Conservation (phyloP, 1,140 invertebrate species). For the Aphelenchoides besseyi region DNA sequence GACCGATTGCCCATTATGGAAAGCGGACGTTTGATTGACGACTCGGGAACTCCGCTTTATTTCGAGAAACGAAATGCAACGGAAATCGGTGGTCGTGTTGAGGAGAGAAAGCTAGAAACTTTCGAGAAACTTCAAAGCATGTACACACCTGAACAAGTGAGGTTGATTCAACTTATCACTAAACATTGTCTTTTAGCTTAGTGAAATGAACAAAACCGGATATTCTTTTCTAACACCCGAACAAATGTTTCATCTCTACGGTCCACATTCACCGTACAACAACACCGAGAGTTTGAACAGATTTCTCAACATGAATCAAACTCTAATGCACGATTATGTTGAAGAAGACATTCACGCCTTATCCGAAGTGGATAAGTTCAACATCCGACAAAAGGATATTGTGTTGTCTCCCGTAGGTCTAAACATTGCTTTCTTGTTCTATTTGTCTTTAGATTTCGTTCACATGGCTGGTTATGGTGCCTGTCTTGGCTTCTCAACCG, state of each 20-base stretch:
- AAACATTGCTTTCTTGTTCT: neutral
- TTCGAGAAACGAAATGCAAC: slow-evolving; percentile 49
- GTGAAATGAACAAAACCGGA: slow-evolving; percentile 47
- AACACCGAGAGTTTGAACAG: slow-evolving; percentile 35
- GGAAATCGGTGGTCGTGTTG: slow-evolving; percentile 37
- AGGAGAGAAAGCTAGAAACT: slow-evolving; percentile 37
- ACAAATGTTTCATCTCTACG: slow-evolving; percentile 40
- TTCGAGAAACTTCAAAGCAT: slow-evolving; percentile 40
- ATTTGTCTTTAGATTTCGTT: slow-evolving; percentile 19
- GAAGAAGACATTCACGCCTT: slow-evolving; percentile 36
- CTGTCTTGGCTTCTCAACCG: slow-evolving; percentile 1
- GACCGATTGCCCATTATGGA: neutral
- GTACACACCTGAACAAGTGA: slow-evolving; percentile 43
- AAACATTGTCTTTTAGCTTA: slow-evolving; percentile 26
- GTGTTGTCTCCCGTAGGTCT: slow-evolving; percentile 13
- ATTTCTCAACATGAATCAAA: slow-evolving; percentile 29
- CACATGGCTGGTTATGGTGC: slow-evolving; percentile 8
- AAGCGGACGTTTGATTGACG: slow-evolving; percentile 16
- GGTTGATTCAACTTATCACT: neutral
- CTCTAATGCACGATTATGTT: slow-evolving; percentile 19
- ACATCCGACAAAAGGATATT: slow-evolving; percentile 43
- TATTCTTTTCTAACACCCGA: slow-evolving; percentile 26
- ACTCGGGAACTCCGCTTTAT: slow-evolving; percentile 39
- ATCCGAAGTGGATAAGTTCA: slow-evolving; percentile 34
- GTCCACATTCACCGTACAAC: slow-evolving; percentile 44